Evolutionary conservation across 2,797 vertebrate genomes (phyloP), one percentile per base, ranked within the genome.

Genomic region (Helostoma temminkii): DNA sequence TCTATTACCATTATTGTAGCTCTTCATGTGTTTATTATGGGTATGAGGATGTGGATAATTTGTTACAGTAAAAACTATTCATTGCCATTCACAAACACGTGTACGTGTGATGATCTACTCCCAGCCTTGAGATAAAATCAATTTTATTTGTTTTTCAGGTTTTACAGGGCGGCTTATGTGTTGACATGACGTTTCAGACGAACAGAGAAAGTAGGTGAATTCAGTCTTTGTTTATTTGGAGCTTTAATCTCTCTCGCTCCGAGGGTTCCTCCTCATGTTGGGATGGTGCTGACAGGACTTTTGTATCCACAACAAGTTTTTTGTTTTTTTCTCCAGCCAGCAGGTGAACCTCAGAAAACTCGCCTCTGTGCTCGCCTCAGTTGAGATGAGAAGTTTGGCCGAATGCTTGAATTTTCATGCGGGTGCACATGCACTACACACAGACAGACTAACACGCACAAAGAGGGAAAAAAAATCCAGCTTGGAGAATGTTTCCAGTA

Each of bases 331-430:
- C 12, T 7, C 25, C 37, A 59, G 37, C 9, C 14, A 16, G 50
- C 52, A 74, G 56, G 34, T 65, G 66, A 69, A 78, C 69, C 71
- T 78, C 46, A 21, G 47, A 59, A 66, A 58, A 72, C 71, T n/a
- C n/a, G n/a, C 46, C 46, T 45, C 22, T 42, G 12, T 26, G 65
- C 49, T 59, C 6, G 36, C 53, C 32, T 62, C 21, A 6, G 19
- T 36, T 46, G 39, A 74, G 53, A 74, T 74, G 43, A 66, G 48
- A 73, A 59, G 55, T 30, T 46, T 18, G 36, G 24, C 37, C 49
- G 37, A 68, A 49, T 54, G 41, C 57, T 62, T n/a, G 45, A 56
- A 26, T 53, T 63, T 66, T 52, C 39, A 57, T 53, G 54, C 30
- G 55, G 46, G 56, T 18, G 68, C 60, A 69, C 47, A 7, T 53